Percentiles rank a stretch among this genome's conserved stretches.
Evolutionary conservation across 2,797 vertebrate species (phyloP).

Genomic region (Pogoniulus pusillus): DNA sequence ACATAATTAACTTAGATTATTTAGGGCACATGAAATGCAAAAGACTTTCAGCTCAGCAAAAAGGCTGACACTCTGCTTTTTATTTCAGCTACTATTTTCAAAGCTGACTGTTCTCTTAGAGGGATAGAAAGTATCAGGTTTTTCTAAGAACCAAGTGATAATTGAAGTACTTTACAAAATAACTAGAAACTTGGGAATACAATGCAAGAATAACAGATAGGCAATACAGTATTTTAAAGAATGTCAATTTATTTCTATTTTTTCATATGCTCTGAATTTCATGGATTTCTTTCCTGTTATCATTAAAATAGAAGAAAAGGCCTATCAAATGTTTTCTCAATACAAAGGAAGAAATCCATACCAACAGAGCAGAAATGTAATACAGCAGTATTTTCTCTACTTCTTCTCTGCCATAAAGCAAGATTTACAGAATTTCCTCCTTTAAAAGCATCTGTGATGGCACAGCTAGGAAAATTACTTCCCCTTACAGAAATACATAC

Average conservation of each 20-base stretch:
- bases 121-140: neutral
- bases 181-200: neutral
- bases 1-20: neutral
- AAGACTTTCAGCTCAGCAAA: neutral
- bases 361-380: neutral
- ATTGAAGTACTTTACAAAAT: neutral
- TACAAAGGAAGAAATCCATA: neutral
- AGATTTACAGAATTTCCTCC: neutral
- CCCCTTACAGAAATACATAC: neutral
- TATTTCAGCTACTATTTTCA: neutral
- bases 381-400: neutral
- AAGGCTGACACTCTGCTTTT: neutral
- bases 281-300: neutral
- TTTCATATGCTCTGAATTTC: neutral
- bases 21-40: neutral
- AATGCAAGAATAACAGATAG: neutral
- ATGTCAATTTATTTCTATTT: neutral
- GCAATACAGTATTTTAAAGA: neutral
- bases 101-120: neutral
- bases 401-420: neutral
- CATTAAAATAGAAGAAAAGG: neutral
- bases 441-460: neutral
- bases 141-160: neutral
- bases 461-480: neutral
- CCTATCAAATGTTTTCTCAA: neutral